A percentile compares a stretch with the other conserved stretches of the same genome.
Conservation (phyloP, 2,113 vertebrate genomes). For the Tinamus guttatus region DNA sequence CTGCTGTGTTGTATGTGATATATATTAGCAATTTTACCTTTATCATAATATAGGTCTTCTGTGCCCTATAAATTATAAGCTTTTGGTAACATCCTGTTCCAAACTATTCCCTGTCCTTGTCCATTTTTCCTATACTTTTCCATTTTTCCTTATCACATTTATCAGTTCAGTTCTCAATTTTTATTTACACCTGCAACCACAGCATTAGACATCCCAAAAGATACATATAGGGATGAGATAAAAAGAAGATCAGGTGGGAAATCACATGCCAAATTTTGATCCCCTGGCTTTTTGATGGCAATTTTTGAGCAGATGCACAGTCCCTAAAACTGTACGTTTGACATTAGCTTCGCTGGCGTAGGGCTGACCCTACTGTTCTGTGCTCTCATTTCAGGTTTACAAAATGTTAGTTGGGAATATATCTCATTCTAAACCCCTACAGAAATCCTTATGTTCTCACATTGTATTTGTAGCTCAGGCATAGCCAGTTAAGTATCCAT, state of each 20-base stretch:
- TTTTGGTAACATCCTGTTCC: background rate
- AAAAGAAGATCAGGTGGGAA: background rate
- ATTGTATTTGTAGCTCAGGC: background rate
- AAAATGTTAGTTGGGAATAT: background rate
- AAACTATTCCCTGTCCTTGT: background rate
- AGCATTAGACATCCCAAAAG: background rate
- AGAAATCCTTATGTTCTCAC: background rate
- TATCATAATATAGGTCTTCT: background rate
- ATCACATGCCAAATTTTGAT: too few species aligned
- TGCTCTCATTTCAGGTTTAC: background rate
- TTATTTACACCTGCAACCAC: background rate
- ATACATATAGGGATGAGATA: background rate
- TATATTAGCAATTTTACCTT: background rate
- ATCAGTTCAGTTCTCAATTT: background rate
- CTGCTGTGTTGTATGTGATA: fast-evolving
- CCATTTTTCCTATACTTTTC: background rate
- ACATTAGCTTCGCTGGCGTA: background rate
- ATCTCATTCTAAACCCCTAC: background rate
- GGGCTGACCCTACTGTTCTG: background rate
- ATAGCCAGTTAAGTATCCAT: too few species aligned
- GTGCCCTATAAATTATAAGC: background rate
- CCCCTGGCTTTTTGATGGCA: background rate
- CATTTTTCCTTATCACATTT: background rate
- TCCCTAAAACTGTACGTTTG: background rate
- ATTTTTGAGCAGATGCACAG: background rate